Base-by-base conservation (phyloP, 2,113 vertebrate genomes). In the Bombycilla garrulus region DNA sequence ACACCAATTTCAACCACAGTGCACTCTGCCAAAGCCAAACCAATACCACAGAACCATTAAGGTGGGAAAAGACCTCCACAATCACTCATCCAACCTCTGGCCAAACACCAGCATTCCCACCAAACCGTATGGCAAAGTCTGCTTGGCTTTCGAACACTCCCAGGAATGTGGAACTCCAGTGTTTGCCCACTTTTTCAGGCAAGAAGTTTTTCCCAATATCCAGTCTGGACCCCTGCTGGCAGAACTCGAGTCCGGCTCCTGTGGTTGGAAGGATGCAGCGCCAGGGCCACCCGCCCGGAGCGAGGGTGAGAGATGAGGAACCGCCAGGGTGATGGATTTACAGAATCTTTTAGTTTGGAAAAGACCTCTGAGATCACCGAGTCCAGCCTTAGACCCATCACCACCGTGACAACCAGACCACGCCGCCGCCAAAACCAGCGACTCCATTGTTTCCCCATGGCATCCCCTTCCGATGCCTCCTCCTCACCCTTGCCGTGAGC, bases 1-100 rank as follows among this genome's bases (percentile, higher is more conserved):
- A 40, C 50, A 3, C 29, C 31, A 4, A 15, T 9, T n/a, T 5
- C 15, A 11, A 13, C 4, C 57, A 28, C 12, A 0, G 0, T 2
- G 6, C 10, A 0, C 36, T 5, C 60, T 15, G 1, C 36, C 0
- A 2, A 33, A 26, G 40, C 33, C 58, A 35, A 64, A 28, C 10
- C 4, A 2, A 6, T 0, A 1, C 18, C 28, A 66, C 1, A 14
- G 51, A 38, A 36, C 17, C 15, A 14, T 21, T 21, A 10, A 21
- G 16, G 24, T 6, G 40, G 24, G 38, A 53, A 38, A 73, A 53
- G 28, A 74, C 15, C 38, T 14, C 45, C 23, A 51, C 0, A 1
- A 38, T 50, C 8, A 9, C 16, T 28, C 47, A 29, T n/a, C 60
- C 45, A 50, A 16, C 36, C 36, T 23, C 7, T 9, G 26, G 60